These are phyloP conservation scores for Aegypius monachus DNA, from an alignment of 2,113 vertebrate genomes.

Conservation along the genomic window DNA sequence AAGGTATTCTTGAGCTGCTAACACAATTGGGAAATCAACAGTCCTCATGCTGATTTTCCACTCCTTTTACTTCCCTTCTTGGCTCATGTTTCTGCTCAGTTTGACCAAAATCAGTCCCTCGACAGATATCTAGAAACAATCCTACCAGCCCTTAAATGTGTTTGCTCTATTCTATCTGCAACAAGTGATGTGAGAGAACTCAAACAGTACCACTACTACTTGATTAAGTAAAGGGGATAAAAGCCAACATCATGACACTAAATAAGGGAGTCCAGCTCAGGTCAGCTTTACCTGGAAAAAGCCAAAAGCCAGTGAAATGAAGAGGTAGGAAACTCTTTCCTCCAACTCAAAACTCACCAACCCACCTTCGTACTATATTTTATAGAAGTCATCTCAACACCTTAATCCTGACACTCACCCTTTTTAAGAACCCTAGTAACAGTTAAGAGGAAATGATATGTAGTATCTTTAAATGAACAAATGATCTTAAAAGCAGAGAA, in stretches of 20 bases:
- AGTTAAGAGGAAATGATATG: neutral
- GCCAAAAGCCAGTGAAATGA: neutral
- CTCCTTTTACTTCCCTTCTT: neutral
- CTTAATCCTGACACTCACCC: neutral
- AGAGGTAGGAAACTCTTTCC: neutral
- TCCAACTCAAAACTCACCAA: neutral
- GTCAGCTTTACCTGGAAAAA: neutral
- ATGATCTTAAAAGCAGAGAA: neutral
- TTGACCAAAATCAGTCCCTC: neutral
- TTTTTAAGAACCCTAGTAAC: neutral
- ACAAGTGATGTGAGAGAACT: neutral
- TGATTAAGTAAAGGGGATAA: neutral
- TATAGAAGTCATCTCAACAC: neutral
- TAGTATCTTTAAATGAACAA: neutral
- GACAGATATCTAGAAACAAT: neutral
- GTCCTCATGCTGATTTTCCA: fast-evolving
- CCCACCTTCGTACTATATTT: neutral
- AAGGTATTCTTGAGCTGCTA: neutral
- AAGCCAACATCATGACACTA: neutral
- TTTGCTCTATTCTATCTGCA: neutral
- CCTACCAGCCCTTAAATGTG: neutral
- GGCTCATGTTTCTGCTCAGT: neutral
- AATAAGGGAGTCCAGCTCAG: neutral
- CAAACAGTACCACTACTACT: neutral
- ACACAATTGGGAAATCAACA: neutral